A percentile compares a stretch with the other conserved stretches of the same genome.
phyloP scores from a whole-genome alignment of 2,888 invertebrate genomes.

The Clivina fossor region DNA sequence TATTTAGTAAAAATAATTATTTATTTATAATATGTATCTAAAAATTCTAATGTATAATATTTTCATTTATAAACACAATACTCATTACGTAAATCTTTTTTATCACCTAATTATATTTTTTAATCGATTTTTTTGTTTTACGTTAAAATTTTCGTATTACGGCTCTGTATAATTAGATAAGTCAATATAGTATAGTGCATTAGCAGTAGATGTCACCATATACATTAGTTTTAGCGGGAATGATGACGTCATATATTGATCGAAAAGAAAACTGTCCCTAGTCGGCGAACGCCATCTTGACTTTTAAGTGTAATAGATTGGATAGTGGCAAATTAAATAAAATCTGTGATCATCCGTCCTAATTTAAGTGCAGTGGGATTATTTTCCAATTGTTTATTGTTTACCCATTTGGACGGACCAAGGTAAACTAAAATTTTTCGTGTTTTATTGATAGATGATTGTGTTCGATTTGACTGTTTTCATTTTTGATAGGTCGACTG shows the following conservation, averaged over 20 bases:
- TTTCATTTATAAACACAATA: too few species aligned
- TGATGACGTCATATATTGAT: conserved; percentile 54
- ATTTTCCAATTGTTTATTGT: conserved; percentile 53
- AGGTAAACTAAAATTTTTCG: conserved; percentile 60
- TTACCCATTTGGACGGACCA: conserved; percentile 79
- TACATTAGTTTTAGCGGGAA: conserved; percentile 30
- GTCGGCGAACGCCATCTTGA: conserved; percentile 57
- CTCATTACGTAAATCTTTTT: too few species aligned
- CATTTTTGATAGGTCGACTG: conserved; percentile 43
- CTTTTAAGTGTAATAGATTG: conserved; percentile 52
- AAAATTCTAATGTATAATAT: neutral
- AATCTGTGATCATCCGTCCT: conserved; percentile 55
- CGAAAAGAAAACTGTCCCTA: conserved; percentile 47
- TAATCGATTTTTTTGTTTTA: neutral
- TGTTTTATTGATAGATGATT: conserved; percentile 37
- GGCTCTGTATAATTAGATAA: neutral
- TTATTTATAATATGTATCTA: conserved; percentile 1
- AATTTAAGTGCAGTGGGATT: conserved; percentile 48
- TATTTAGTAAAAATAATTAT: too few species aligned
- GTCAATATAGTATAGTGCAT: conserved; percentile 19
- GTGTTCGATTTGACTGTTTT: conserved; percentile 49
- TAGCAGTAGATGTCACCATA: conserved; percentile 43
- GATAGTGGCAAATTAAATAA: conserved; percentile 48
- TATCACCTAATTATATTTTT: too few species aligned
- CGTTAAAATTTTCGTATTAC: conserved; percentile 1